Conservation (phyloP, 2,797 vertebrate species). For the Nannoperca obscura region DNA sequence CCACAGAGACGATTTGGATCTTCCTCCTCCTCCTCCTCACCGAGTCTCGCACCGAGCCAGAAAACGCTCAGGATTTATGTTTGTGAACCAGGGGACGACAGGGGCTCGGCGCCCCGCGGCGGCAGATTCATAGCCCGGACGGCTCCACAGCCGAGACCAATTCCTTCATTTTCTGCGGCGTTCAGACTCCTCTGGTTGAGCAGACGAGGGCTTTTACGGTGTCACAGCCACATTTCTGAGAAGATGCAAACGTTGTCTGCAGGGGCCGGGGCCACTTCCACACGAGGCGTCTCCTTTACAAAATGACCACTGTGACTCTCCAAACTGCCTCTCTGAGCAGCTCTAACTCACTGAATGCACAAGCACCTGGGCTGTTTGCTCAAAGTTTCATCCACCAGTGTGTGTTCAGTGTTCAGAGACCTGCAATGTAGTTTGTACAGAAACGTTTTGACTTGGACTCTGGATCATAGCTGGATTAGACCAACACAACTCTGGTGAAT, state of each 20-base stretch:
- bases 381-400: too few relatives aligned
- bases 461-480: background rate
- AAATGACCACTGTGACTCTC: slow-evolving; percentile 20
- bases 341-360: background rate
- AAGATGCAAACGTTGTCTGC: slow-evolving; percentile 23
- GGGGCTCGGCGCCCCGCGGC: slow-evolving; percentile 19
- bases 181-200: slow-evolving; percentile 41
- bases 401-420: background rate
- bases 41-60: slow-evolving; percentile 28
- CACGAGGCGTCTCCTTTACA: slow-evolving; percentile 10
- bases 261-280: slow-evolving; percentile 10
- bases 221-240: slow-evolving; percentile 31
- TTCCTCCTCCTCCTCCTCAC: slow-evolving; percentile 47
- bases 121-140: slow-evolving; percentile 10
- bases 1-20: slow-evolving; percentile 49
- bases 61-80: slow-evolving; percentile 63
- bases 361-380: background rate
- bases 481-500: background rate
- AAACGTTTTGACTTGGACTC: background rate
- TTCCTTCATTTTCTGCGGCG: slow-evolving; percentile 61
- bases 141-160: slow-evolving; percentile 56
- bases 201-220: slow-evolving; percentile 1
- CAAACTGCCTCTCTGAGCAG: slow-evolving; percentile 13
- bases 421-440: background rate
- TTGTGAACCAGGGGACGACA: slow-evolving; percentile 43